Conservation (phyloP, 2,797 vertebrate species). For the Okamejei kenojei region DNA sequence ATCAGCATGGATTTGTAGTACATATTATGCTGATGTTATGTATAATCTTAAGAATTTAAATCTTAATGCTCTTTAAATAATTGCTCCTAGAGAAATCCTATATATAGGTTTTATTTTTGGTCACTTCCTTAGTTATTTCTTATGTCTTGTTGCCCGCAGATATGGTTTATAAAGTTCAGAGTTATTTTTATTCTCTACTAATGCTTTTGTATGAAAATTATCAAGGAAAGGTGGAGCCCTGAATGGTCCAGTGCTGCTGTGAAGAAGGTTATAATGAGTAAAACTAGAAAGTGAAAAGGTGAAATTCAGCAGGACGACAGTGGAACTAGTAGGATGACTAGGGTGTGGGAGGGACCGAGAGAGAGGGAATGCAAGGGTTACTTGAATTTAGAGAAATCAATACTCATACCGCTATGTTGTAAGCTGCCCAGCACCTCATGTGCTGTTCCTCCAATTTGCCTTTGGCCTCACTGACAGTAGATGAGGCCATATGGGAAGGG, state of each 20-base stretch:
- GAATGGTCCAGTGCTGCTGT: not conserved
- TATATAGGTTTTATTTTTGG: not conserved
- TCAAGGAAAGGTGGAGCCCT: not conserved
- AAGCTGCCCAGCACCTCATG: too few relatives aligned
- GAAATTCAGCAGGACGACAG: too few relatives aligned
- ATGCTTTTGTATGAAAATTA: not conserved
- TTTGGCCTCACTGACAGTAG: too few relatives aligned
- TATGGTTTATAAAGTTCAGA: not conserved
- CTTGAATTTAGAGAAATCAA: too few relatives aligned
- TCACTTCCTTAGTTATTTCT: not conserved
- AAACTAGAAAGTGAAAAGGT: too few relatives aligned
- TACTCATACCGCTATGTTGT: too few relatives aligned
- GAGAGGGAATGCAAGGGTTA: too few relatives aligned
- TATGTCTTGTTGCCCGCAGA: not conserved
- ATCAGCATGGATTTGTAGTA: not conserved
- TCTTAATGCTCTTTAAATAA: not conserved
- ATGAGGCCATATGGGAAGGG: too few relatives aligned
- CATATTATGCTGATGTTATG: not conserved
- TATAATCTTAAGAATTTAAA: not conserved
- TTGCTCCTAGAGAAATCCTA: not conserved
- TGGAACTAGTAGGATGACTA: too few relatives aligned
- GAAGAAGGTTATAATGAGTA: too few relatives aligned
- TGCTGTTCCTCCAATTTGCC: too few relatives aligned
- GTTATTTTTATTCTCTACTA: not conserved
- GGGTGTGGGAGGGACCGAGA: too few relatives aligned